These are phyloP conservation scores for Drosophila gunungcola DNA, from an alignment of 1,140 invertebrate species.

Conservation along the genomic window DNA sequence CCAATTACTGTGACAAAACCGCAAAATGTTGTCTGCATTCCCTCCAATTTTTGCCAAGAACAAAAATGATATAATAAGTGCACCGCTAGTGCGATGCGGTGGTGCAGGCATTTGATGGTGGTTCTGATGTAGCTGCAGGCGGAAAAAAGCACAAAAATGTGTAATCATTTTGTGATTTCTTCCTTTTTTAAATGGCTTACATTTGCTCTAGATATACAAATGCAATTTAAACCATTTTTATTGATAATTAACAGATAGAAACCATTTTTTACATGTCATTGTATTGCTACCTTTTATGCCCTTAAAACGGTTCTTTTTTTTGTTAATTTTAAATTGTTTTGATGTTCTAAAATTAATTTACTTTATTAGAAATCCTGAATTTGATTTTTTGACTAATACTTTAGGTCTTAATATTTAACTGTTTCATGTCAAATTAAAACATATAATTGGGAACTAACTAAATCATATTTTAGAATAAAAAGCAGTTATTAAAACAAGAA, in stretches of 20 bases:
- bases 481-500: too few relatives aligned
- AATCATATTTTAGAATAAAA: too few relatives aligned
- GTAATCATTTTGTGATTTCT: background rate
- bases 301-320: too few relatives aligned
- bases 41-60: constrained; percentile 43
- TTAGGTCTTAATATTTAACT: too few relatives aligned
- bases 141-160: background rate
- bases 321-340: too few relatives aligned
- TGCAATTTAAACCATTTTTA: background rate
- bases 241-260: background rate
- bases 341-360: too few relatives aligned
- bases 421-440: too few relatives aligned
- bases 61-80: constrained; percentile 79
- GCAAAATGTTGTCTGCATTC: constrained; percentile 82
- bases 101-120: constrained; percentile 26
- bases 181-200: background rate
- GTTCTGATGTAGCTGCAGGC: constrained; percentile 12
- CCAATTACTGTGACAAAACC: constrained; percentile 85
- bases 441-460: too few relatives aligned
- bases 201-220: background rate
- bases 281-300: too few relatives aligned
- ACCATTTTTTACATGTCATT: too few relatives aligned
- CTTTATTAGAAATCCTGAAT: too few relatives aligned
- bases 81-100: constrained; percentile 35
- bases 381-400: too few relatives aligned